Conservation (phyloP, 2,888 invertebrate genomes). For the Cyclophora punctaria region DNA sequence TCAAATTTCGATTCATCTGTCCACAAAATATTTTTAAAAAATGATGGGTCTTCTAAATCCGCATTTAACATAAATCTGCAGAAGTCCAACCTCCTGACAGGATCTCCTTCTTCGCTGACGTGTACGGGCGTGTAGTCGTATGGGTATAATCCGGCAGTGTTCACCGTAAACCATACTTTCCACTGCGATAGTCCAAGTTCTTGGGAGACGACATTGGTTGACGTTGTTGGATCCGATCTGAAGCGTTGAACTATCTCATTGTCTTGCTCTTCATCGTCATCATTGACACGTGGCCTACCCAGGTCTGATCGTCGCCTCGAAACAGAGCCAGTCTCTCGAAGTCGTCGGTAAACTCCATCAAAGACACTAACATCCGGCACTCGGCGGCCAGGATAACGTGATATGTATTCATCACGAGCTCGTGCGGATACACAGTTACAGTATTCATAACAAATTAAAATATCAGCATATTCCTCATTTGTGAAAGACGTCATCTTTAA, state of each 20-base stretch:
- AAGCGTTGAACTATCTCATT: too few relatives aligned
- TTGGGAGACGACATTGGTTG: too few relatives aligned
- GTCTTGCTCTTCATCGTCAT: conserved; percentile 15
- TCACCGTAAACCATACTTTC: too few relatives aligned
- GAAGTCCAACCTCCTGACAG: too few relatives aligned
- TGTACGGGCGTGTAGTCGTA: too few relatives aligned
- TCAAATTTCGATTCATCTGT: too few relatives aligned
- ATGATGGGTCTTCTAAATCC: neutral
- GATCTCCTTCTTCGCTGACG: too few relatives aligned
- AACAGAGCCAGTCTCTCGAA: conserved; percentile 24
- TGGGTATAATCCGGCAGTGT: too few relatives aligned
- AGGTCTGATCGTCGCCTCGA: conserved; percentile 18
- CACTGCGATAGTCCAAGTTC: too few relatives aligned
- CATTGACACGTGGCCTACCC: conserved; percentile 18
- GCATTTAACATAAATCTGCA: neutral
- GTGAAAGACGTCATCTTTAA: conserved; percentile 7
- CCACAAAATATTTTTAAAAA: neutral
- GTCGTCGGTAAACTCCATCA: conserved; percentile 16
- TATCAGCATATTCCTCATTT: conserved; percentile 9
- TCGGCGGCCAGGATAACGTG: too few relatives aligned
- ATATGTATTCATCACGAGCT: conserved; percentile 19
- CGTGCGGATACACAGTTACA: conserved; percentile 11
- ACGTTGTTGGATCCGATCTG: too few relatives aligned
- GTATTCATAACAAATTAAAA: conserved; percentile 16
- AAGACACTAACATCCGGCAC: conserved; percentile 20